phyloP scores from a whole-genome alignment of 2,888 invertebrate species.

The Lochmaea crataegi region DNA sequence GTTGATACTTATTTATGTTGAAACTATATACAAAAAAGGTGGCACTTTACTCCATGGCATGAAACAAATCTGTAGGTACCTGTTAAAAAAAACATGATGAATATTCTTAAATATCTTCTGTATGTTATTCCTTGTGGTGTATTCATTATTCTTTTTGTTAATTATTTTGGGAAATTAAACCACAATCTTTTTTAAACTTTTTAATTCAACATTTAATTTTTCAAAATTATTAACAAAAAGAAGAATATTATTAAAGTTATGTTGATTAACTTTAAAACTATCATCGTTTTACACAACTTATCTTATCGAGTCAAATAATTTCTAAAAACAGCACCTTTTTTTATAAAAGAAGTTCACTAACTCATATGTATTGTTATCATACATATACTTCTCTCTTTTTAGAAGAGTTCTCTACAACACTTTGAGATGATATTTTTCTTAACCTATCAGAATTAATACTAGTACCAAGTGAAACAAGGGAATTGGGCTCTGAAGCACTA shows the following conservation, averaged over 20 bases:
- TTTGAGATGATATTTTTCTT: conserved; percentile 67
- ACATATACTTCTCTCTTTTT: conserved; percentile 71
- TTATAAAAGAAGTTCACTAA: neutral
- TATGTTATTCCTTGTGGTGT: no score
- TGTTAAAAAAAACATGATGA: neutral
- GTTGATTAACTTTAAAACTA: neutral
- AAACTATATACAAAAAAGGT: neutral
- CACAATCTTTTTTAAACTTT: no score
- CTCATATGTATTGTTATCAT: conserved; percentile 54
- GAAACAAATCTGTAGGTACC: neutral
- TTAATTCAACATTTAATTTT: no score
- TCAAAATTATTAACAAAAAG: no score
- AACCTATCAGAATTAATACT: conserved; percentile 52
- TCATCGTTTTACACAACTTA: neutral
- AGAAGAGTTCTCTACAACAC: conserved; percentile 57
- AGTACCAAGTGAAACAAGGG: conserved; percentile 49
- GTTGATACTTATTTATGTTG: neutral
- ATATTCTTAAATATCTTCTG: no score
- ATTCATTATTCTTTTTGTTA: no score
- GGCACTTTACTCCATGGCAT: conserved; percentile 2
- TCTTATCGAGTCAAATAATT: neutral
- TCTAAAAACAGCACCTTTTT: conserved; percentile 5
- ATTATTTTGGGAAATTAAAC: no score
- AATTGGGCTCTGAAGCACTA: conserved; percentile 53
- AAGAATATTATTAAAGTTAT: neutral